These are phyloP conservation scores for Philypnodon macrostomus DNA, from an alignment of 2,797 vertebrate species.

Conservation along the genomic window DNA sequence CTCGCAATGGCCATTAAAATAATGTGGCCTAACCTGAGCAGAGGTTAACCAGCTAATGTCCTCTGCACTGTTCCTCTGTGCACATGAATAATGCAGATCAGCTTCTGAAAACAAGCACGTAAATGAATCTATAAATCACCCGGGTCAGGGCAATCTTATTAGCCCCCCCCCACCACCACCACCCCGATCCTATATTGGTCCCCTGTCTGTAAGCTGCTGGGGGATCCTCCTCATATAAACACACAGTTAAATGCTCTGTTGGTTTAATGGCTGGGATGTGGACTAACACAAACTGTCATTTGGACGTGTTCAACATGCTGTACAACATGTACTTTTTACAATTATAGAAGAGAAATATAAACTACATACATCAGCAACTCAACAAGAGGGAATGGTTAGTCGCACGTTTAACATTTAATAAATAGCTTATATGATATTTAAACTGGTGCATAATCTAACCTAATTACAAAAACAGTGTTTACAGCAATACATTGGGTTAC, in stretches of 20 bases:
- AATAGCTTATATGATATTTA: too few species aligned
- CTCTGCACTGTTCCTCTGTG: constrained; percentile 57
- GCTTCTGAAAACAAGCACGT: constrained; percentile 74
- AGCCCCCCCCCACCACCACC: constrained; percentile 23
- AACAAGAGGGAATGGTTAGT: too few species aligned
- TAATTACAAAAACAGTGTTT: constrained; percentile 39
- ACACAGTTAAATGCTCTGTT: constrained; percentile 58
- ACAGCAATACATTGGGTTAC: constrained; percentile 34
- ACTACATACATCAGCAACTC: too few species aligned
- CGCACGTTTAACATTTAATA: too few species aligned
- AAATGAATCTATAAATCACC: constrained; percentile 78
- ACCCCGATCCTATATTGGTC: constrained; percentile 44
- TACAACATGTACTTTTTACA: constrained; percentile 4
- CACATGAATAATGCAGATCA: constrained; percentile 79
- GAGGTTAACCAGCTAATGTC: constrained; percentile 78
- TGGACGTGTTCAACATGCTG: constrained; percentile 13
- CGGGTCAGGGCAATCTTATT: constrained; percentile 52
- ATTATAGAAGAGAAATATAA: constrained; percentile 14
- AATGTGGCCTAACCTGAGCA: constrained; percentile 73
- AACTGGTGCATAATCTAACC: constrained; percentile 47
- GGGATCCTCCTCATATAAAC: constrained; percentile 62
- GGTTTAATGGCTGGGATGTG: constrained; percentile 48
- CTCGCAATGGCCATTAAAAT: constrained; percentile 71
- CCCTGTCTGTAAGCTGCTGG: constrained; percentile 49
- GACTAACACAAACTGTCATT: constrained; percentile 20